Base-by-base conservation (phyloP, 2,797 vertebrate genomes). In the Echeneis naucrates region DNA sequence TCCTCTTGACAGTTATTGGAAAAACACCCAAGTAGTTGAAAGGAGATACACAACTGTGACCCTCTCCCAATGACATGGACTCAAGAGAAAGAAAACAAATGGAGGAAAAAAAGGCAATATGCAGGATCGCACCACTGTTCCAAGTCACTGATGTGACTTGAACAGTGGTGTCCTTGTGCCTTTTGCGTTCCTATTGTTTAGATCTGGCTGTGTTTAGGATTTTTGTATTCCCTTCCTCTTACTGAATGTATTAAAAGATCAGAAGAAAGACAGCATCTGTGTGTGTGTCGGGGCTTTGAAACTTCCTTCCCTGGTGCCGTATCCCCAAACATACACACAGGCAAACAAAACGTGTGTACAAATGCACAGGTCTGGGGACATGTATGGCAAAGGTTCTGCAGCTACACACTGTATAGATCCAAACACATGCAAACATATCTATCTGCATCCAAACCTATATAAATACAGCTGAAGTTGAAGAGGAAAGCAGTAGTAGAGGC, bases 191-290 rank as follows among this genome's bases (percentile, higher is more conserved):
- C 38, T 64, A 32, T 19, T 7, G 16, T 51, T 27, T 51, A 26
- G 33, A 40, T 56, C 26, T 48, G 26, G 48, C 61, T 40, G 66
- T 40, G 17, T 52, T 24, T 47, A 42, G 30, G 38, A 14, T 23
- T 72, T 75, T 86, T 69, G 64, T 81, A 69, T 78, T 80, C 62
- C 38, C 54, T 35, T 82, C 72, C 65, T 72, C 59, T 73, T 55
- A 75, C 11, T 12, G 69, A 72, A 79, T 76, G 24, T 48, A 72
- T 79, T 54, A 77, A 62, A 74, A 78, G 72, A 90, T 84, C 74
- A 85, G 73, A 87, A 76, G 70, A 55, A 76, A 73, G 30, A 63
- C 40, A 71, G 55, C 50, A 30, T 75, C 40, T 68, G 63, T 59
- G 59, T 56, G 68, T 51, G 77, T 58, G 44, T 19, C 64, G 56